A percentile compares a stretch with the other conserved stretches of the same genome.
Evolutionary conservation across 2,113 vertebrate genomes (phyloP).

Genomic region (Polypterus bichir): DNA sequence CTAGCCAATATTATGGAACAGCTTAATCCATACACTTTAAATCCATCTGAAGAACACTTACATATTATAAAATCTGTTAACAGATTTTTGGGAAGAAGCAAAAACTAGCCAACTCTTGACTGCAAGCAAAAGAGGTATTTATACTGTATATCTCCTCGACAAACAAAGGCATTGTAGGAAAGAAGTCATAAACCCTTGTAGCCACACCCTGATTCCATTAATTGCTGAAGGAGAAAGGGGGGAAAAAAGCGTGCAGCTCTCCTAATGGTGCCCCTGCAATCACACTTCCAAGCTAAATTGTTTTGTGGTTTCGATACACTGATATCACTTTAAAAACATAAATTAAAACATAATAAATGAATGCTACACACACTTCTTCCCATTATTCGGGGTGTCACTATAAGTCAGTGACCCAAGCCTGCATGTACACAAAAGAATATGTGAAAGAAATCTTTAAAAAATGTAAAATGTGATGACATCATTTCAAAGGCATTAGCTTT

Average conservation of each 20-base stretch:
- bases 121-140: constrained; percentile 1
- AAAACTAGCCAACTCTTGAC: neutral
- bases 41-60: too few relatives aligned
- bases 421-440: constrained; percentile 45
- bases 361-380: constrained; percentile 57
- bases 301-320: constrained; percentile 93
- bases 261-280: constrained; percentile 86
- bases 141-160: neutral
- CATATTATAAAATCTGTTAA: neutral
- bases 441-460: constrained; percentile 69
- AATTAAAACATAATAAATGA: constrained; percentile 56
- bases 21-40: neutral
- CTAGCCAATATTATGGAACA: constrained; percentile 2
- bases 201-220: constrained; percentile 88
- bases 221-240: constrained; percentile 57
- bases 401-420: constrained; percentile 74
- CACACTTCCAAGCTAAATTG: constrained; percentile 90
- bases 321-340: constrained; percentile 60
- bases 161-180: constrained; percentile 29
- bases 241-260: constrained; percentile 44
- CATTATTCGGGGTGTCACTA: constrained; percentile 94
- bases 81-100: neutral
- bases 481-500: constrained; percentile 99
- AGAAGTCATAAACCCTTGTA: constrained; percentile 38
- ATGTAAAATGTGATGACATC: constrained; percentile 98